These are phyloP conservation scores for Dendrolimus punctatus DNA, from an alignment of 1,140 invertebrate genomes.

Conservation along the genomic window DNA sequence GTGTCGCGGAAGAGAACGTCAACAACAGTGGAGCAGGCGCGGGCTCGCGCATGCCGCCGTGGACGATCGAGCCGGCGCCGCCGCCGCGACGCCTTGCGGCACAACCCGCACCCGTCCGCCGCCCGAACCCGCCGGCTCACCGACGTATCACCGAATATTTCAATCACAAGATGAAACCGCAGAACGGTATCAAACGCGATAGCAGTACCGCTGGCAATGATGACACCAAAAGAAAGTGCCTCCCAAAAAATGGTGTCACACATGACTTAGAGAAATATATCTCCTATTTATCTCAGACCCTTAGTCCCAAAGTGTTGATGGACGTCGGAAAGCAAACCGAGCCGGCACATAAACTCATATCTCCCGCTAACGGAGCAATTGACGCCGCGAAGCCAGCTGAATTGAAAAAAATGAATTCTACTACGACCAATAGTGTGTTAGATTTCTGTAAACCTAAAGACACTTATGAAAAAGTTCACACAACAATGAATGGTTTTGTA, in stretches of 20 bases:
- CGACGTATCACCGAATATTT: conserved; percentile 85
- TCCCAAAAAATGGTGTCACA: conserved; percentile 57
- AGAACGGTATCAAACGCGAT: conserved; percentile 68
- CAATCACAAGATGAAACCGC: conserved; percentile 83
- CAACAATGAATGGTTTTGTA: conserved; percentile 50
- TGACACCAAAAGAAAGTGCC: conserved; percentile 58
- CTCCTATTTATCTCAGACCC: conserved; percentile 64
- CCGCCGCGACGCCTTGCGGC: conserved; percentile 58
- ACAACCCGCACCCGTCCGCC: conserved; percentile 59
- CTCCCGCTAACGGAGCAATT: conserved; percentile 15
- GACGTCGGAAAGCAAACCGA: conserved; percentile 54
- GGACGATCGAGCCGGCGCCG: conserved; percentile 51
- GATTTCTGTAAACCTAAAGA: conserved; percentile 43
- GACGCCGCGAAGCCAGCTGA: conserved; percentile 31
- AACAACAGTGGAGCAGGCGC: conserved; percentile 31
- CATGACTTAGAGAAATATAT: conserved; percentile 67
- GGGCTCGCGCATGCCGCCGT: conserved; percentile 66
- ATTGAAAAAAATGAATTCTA: conserved; percentile 33
- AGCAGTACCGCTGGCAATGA: conserved; percentile 32
- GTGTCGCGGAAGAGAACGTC: conserved; percentile 60
- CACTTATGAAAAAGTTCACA: conserved; percentile 33
- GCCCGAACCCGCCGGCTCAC: conserved; percentile 38
- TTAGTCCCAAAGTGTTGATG: conserved; percentile 61
- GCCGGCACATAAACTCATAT: conserved; percentile 19
- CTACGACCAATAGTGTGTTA: conserved; percentile 34